phyloP scores from a whole-genome alignment of 2,113 vertebrate species.

The Apteryx mantelli region DNA sequence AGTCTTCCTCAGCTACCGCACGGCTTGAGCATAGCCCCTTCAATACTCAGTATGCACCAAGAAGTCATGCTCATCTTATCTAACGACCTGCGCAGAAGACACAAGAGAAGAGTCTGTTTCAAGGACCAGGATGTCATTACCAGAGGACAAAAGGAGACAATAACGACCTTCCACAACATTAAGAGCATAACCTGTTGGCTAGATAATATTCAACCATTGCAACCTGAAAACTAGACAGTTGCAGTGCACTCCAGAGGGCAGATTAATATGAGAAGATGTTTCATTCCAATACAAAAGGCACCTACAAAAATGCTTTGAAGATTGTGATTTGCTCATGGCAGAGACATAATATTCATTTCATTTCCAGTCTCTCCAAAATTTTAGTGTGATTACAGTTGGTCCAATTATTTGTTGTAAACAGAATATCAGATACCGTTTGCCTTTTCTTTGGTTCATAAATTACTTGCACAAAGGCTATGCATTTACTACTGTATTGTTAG shows the following conservation, averaged over 20 bases:
- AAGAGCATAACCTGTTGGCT: slow-evolving; percentile 9
- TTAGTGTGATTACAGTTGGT: background rate
- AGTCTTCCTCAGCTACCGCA: background rate
- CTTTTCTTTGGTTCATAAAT: background rate
- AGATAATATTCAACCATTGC: background rate
- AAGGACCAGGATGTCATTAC: slow-evolving; percentile 29
- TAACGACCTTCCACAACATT: slow-evolving; percentile 26
- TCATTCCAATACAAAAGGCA: background rate
- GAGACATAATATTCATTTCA: background rate
- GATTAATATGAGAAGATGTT: background rate
- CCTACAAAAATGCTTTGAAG: background rate
- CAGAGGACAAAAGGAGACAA: background rate
- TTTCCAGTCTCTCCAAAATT: background rate
- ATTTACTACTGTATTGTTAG: background rate
- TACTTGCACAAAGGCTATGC: background rate
- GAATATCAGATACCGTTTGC: background rate
- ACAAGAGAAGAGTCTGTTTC: background rate
- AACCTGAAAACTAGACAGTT: background rate
- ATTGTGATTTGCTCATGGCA: background rate
- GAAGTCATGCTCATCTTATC: background rate
- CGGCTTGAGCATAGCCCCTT: slow-evolving; percentile 5
- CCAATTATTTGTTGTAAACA: background rate
- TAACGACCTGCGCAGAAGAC: slow-evolving; percentile 3
- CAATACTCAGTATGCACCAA: slow-evolving; percentile 1
- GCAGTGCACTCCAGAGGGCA: background rate